Conservation (phyloP, 2,113 vertebrate species). For the Salminus brasiliensis region DNA sequence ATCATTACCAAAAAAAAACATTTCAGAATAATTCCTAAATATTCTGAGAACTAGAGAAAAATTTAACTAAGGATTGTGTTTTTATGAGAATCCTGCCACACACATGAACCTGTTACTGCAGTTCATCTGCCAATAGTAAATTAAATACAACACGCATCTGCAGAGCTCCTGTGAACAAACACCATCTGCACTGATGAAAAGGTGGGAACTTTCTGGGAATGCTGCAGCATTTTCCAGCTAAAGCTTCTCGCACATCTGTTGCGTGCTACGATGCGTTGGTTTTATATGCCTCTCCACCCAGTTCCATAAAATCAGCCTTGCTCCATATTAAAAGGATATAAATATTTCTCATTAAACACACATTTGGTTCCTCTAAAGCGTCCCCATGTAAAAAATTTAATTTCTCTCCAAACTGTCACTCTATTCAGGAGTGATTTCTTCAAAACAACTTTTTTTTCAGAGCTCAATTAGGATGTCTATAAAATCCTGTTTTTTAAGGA, state of each 20-base stretch:
- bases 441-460: not conserved
- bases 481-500: not conserved
- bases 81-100: not conserved
- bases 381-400: conserved; percentile 42
- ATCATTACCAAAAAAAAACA: no score
- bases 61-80: not conserved
- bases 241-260: conserved; percentile 57
- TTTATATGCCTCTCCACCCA: conserved; percentile 75
- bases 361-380: conserved; percentile 41
- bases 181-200: conserved; percentile 56
- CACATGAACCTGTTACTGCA: conserved; percentile 1
- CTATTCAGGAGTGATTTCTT: conserved; percentile 33
- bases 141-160: not conserved
- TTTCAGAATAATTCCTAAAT: not conserved
- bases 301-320: conserved; percentile 70
- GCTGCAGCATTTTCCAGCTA: conserved; percentile 44
- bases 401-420: conserved; percentile 1
- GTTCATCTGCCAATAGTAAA: conserved; percentile 6
- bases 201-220: conserved; percentile 58
- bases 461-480: not conserved
- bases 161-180: conserved; percentile 25
- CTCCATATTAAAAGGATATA: conserved; percentile 58
- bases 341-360: conserved; percentile 64
- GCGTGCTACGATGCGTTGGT: conserved; percentile 48
- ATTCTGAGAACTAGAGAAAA: not conserved